Percentiles rank a stretch among this genome's conserved stretches.
Conservation (phyloP, 2,888 invertebrate genomes). For the Spilarctia lutea region DNA sequence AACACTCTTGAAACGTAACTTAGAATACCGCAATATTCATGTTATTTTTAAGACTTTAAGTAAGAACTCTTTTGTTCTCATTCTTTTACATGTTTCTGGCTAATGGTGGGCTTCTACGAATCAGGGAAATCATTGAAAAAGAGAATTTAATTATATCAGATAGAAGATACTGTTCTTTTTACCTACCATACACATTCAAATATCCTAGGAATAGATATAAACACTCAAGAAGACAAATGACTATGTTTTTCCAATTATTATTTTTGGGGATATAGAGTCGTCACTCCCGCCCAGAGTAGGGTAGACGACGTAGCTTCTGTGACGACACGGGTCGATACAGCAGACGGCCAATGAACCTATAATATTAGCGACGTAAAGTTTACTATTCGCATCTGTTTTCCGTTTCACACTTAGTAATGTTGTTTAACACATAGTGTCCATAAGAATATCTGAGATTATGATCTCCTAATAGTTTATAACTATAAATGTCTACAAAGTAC, state of each 20-base stretch:
- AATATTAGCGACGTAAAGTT: conserved; percentile 58
- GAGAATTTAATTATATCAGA: background rate
- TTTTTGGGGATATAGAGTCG: conserved; percentile 17
- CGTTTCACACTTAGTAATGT: conserved; percentile 5
- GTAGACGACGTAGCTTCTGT: conserved; percentile 43
- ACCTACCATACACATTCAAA: too few relatives aligned
- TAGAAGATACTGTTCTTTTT: background rate
- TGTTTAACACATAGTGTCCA: background rate
- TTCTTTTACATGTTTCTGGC: background rate
- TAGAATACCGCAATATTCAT: background rate
- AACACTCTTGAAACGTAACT: background rate
- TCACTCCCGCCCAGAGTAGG: conserved; percentile 29
- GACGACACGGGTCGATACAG: conserved; percentile 72
- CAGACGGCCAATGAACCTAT: conserved; percentile 67
- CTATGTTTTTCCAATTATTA: background rate
- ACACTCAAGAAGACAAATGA: too few relatives aligned
- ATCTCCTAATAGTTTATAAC: background rate
- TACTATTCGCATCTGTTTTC: conserved; percentile 31
- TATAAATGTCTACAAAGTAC: background rate
- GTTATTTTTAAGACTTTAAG: background rate
- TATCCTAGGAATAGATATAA: too few relatives aligned
- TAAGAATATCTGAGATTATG: conserved; percentile 6
- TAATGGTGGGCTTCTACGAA: background rate
- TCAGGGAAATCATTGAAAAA: background rate
- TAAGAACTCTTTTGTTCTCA: background rate